Base-by-base conservation (phyloP, 2,113 vertebrate species). In the Neotoma lepida region DNA sequence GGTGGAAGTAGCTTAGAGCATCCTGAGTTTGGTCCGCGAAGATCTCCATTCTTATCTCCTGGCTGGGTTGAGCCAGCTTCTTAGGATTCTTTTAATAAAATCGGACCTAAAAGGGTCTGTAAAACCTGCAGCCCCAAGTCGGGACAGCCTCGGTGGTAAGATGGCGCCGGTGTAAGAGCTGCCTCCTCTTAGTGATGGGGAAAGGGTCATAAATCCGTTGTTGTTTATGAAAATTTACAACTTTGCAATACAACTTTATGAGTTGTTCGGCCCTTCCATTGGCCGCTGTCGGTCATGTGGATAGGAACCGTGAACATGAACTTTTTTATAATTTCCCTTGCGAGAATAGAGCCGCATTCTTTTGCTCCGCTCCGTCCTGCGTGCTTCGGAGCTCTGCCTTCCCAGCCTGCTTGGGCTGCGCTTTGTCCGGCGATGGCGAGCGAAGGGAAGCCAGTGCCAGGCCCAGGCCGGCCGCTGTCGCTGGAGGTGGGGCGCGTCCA, bases 181-280 rank as follows among this genome's bases (percentile, higher is more conserved):
- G 98, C 98, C 98, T 98, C 98, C 98, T 98, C 98, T 98, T 98
- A 97, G 98, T 98, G 99, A 99, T 98, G 98, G 98, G 98, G 98
- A 98, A 99, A 99, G 98, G 98, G 98, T 98, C 99, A 99, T 99
- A 99, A 99, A 99, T 99, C 99, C 99, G 99, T 99, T 99, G 99
- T 99, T 99, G 99, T 99, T 99, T 99, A 99, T 99, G 99, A 99
- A 99, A 99, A 99, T 99, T 99, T 99, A 99, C 99, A 99, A 99
- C 99, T 99, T 98, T 98, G 99, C 99, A 98, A 99, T 99, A 98
- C 99, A 99, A 99, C 99, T 99, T 99, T 99, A 99, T 99, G 99
- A 99, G 98, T 98, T 98, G 97, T 96, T 98, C 98, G 98, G 98
- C 98, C 98, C 97, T 99, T 98, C 98, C 90, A 99, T 99, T 99